A percentile compares a stretch with the other conserved stretches of the same genome.
Conservation (phyloP, 2,888 invertebrate species). For the Didymodactylos carnosus region DNA sequence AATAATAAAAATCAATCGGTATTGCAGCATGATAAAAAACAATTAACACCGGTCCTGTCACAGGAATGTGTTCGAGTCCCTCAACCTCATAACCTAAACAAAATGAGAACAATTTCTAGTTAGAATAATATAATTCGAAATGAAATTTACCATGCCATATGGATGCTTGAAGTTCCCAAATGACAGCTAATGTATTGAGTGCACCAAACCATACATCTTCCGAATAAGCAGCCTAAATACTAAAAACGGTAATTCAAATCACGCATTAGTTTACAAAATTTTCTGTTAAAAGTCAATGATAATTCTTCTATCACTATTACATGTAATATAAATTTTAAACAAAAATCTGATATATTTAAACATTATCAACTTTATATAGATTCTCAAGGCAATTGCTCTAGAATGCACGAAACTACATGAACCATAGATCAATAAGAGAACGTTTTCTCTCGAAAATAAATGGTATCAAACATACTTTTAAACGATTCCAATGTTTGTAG, state of each 20-base stretch:
- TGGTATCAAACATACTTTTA: constrained; percentile 4
- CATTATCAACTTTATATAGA: too few species aligned
- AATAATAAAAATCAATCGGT: constrained; percentile 86
- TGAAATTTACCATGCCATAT: constrained; percentile 10
- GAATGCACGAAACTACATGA: too few species aligned
- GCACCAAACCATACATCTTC: constrained; percentile 12
- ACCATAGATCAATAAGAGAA: too few species aligned
- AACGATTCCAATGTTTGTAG: constrained; percentile 9
- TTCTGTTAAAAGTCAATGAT: too few species aligned
- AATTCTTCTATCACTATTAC: too few species aligned
- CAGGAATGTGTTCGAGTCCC: constrained; percentile 75
- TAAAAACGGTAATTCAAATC: too few species aligned
- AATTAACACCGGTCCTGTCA: constrained; percentile 59
- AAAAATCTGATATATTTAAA: too few species aligned
- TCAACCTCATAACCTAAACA: constrained; percentile 34
- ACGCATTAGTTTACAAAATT: too few species aligned
- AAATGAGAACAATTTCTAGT: background rate
- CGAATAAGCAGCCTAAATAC: constrained; percentile 2
- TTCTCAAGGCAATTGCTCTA: too few species aligned
- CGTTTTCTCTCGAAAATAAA: too few species aligned
- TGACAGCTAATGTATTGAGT: constrained; percentile 11
- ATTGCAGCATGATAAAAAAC: constrained; percentile 92
- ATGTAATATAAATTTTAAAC: background rate
- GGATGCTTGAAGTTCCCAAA: constrained; percentile 9
- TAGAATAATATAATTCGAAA: background rate